Evolutionary conservation across 2,113 vertebrate species (phyloP).

Genomic region (Argyrosomus japonicus): DNA sequence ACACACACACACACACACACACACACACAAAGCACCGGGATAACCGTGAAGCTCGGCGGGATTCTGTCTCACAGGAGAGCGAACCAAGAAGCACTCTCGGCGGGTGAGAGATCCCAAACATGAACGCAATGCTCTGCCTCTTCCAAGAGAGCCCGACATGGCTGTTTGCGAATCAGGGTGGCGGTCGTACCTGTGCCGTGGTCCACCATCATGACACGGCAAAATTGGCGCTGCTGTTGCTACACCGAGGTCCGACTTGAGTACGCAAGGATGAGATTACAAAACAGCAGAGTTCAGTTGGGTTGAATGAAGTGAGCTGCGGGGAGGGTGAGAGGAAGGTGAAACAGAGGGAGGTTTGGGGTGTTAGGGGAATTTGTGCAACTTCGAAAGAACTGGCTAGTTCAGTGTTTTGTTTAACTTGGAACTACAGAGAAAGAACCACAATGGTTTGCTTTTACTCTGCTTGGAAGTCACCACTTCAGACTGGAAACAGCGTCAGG

Average conservation of each 20-base stretch:
- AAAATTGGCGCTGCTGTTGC: not conserved
- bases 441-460: not conserved
- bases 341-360: not conserved
- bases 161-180: not conserved
- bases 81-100: slow-evolving; percentile 46
- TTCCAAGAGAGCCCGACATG: slow-evolving; percentile 34
- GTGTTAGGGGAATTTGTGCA: not conserved
- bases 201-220: not conserved
- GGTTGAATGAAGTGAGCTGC: slow-evolving; percentile 31
- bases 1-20: slow-evolving; percentile 30
- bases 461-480: not conserved
- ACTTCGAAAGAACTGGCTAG: not conserved
- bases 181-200: not conserved
- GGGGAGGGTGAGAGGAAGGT: slow-evolving; percentile 17
- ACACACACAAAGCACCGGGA: slow-evolving; percentile 24
- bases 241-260: not conserved
- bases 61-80: slow-evolving; percentile 32
- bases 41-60: slow-evolving; percentile 25
- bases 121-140: slow-evolving; percentile 34
- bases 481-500: not conserved
- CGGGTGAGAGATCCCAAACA: slow-evolving; percentile 48
- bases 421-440: not conserved
- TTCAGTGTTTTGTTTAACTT: not conserved
- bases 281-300: slow-evolving; percentile 43
- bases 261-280: slow-evolving; percentile 35